Base-by-base conservation (phyloP, 2,888 invertebrate genomes). In the Leptothorax acervorum region DNA sequence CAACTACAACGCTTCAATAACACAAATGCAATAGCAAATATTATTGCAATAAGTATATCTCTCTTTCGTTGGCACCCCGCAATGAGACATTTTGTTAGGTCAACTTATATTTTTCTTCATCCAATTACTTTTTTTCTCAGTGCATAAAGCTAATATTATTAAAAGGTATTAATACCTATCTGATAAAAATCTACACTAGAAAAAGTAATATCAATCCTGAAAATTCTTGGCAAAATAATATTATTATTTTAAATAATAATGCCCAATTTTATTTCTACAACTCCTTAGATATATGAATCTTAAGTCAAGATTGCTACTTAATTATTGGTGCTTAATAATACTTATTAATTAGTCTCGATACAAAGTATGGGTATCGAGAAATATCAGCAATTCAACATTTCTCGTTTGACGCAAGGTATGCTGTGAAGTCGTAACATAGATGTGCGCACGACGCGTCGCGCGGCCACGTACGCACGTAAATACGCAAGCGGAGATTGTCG, bases 401-500 rank as follows among this genome's bases (percentile, higher is more conserved):
- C 48, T 39, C 48, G 48, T 18, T 51, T 18, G 51, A 65, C 48
- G 1, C 15, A 23, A 68, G 42, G 15, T 28, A 42, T 15, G 8
- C 2, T 15, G 3, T 48, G 2, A 28, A 18, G 66, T n/a, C 48
- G 28, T 3, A 12, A 55, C 55, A n/a, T 42, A 42, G 23, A 42
- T 35, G 28, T 48, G 15, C 42, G 12, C 55, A 15, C 35, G 11
- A 35, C n/a, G 45, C 31, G 12, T 15, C n/a, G 74, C 45, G 63
- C 28, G 15, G 45, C 15, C 42, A 74, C 78, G 57, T 60, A 48
- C 78, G 57, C 75, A 48, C 78, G 60, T 62, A 76, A 75, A 60
- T 35, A 48, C 81, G 39, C 76, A 74, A 81, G 66, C 39, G n/a
- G 53, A 78, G 76, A 78, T 73, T 60, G 79, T 73, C 57, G 60